Conservation (phyloP, 2,113 vertebrate species). For the Nycticebus coucang region DNA sequence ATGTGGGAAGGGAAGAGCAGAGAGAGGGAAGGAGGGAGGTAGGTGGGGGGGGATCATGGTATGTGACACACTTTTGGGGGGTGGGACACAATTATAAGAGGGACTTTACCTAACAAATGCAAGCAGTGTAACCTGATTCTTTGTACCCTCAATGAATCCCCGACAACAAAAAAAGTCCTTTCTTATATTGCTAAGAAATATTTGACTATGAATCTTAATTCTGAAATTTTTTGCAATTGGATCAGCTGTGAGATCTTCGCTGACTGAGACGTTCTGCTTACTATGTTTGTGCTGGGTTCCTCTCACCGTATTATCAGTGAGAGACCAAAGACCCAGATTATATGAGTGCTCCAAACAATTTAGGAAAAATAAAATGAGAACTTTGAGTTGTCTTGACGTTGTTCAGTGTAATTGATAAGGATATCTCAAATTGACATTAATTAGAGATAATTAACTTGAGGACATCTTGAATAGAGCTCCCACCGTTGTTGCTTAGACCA, state of each 20-base stretch:
- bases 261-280: neutral
- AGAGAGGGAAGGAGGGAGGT: too few relatives aligned
- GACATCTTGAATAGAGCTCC: neutral
- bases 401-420: neutral
- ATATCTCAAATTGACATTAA: neutral
- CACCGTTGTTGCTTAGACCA: neutral
- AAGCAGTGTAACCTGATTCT: too few relatives aligned
- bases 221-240: neutral
- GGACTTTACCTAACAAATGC: too few relatives aligned
- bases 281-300: neutral
- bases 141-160: too few relatives aligned
- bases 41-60: too few relatives aligned
- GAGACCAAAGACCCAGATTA: neutral
- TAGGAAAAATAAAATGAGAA: neutral
- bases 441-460: neutral
- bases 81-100: too few relatives aligned
- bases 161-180: neutral
- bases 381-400: neutral
- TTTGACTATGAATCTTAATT: neutral
- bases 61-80: too few relatives aligned
- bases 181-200: neutral
- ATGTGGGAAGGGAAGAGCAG: too few relatives aligned
- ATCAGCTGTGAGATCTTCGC: neutral
- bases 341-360: neutral
- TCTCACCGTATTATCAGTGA: neutral